These are phyloP conservation scores for Drosophila rellima DNA, from an alignment of 2,888 invertebrate species.

Conservation along the genomic window DNA sequence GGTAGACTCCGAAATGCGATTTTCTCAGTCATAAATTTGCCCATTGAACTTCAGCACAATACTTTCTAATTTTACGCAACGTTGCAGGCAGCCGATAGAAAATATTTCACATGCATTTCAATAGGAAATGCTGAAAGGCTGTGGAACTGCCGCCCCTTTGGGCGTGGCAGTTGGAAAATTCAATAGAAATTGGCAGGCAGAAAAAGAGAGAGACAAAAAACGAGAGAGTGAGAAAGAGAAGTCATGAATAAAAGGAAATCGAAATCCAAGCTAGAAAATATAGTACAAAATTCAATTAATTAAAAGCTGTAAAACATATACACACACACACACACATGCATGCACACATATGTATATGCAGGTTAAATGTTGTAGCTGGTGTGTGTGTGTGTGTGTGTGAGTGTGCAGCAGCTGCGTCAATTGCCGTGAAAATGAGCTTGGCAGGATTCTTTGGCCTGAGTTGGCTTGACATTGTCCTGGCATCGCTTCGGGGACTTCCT, in stretches of 20 bases:
- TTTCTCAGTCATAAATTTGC: slow-evolving; percentile 64
- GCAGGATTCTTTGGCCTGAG: slow-evolving; percentile 37
- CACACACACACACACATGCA: slow-evolving; percentile 22
- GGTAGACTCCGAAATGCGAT: slow-evolving; percentile 43
- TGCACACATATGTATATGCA: slow-evolving; percentile 13
- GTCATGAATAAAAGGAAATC: slow-evolving; percentile 24
- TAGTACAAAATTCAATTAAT: slow-evolving; percentile 75
- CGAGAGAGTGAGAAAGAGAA: background rate
- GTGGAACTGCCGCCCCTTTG: background rate
- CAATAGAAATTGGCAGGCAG: slow-evolving; percentile 39
- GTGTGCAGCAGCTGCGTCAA: slow-evolving; percentile 32
- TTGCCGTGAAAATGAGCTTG: slow-evolving; percentile 69
- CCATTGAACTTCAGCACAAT: slow-evolving; percentile 68
- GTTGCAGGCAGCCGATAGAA: slow-evolving; percentile 50
- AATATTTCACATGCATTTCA: slow-evolving; percentile 60
- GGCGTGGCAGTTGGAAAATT: slow-evolving; percentile 28
- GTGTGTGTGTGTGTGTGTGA: slow-evolving; percentile 18
- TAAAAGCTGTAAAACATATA: slow-evolving; percentile 59
- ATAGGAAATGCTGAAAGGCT: slow-evolving; percentile 34
- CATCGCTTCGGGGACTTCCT: slow-evolving; percentile 44
- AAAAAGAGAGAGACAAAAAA: slow-evolving; percentile 8
- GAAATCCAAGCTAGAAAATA: slow-evolving; percentile 50
- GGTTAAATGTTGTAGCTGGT: slow-evolving; percentile 11
- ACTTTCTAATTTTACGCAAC: slow-evolving; percentile 78
- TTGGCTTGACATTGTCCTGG: slow-evolving; percentile 58